These are phyloP conservation scores for Calvadosia cruxmelitensis DNA, from an alignment of 30 jellyfish, hydroid and myxozoan species.

Conservation along the genomic window DNA sequence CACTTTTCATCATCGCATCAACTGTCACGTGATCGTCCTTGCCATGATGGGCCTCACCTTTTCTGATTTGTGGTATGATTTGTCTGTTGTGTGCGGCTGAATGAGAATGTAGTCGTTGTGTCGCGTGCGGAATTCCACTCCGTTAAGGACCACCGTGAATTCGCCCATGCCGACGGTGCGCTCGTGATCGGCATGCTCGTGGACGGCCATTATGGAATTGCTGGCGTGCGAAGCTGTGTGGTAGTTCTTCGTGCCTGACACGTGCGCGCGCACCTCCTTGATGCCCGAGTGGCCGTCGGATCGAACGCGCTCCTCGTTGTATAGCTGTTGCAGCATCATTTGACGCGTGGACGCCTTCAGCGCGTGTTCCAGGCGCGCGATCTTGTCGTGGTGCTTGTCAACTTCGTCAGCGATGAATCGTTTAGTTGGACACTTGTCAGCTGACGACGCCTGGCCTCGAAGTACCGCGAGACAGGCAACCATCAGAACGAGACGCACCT, in stretches of 20 bases:
- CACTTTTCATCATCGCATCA: too few species aligned
- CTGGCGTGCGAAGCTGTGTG: slow-evolving; percentile 36
- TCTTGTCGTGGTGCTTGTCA: neutral
- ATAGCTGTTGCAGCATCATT: slow-evolving; percentile 74
- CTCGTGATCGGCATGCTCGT: slow-evolving; percentile 45
- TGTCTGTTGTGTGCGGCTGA: slow-evolving; percentile 12
- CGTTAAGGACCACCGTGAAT: slow-evolving; percentile 50
- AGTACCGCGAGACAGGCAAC: too few species aligned
- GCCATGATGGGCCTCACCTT: too few species aligned
- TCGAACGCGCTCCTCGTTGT: slow-evolving; percentile 66
- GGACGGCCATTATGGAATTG: slow-evolving; percentile 35
- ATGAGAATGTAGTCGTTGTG: slow-evolving; percentile 57
- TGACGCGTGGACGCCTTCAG: slow-evolving; percentile 19
- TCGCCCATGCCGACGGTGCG: slow-evolving; percentile 69
- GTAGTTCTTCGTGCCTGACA: slow-evolving; percentile 19
- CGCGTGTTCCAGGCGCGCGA: neutral
- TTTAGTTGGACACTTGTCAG: too few species aligned
- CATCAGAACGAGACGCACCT: too few species aligned
- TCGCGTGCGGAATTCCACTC: slow-evolving; percentile 68
- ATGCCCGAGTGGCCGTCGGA: slow-evolving; percentile 78
- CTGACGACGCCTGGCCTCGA: too few species aligned
- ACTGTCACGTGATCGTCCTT: too few species aligned
- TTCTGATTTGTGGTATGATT: neutral
- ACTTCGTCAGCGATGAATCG: neutral
- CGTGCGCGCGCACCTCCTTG: neutral